Evolutionary conservation across 2,113 vertebrate genomes (phyloP), one percentile per base, ranked within the genome.

Genomic region (Leptocoma aspasia): DNA sequence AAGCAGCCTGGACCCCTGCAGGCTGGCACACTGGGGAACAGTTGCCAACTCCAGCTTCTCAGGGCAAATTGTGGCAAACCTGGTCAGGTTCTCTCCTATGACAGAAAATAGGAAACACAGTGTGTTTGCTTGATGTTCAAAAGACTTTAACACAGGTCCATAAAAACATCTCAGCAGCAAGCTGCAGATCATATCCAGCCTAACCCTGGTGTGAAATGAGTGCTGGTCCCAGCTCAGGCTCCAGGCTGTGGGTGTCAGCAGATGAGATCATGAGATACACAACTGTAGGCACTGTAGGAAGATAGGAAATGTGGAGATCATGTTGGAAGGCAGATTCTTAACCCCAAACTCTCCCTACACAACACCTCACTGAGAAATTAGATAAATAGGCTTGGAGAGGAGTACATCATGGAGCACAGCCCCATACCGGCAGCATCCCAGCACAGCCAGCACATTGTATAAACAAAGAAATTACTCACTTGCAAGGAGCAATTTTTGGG

Each of bases 21-120:
- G 65, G 42, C 21, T 0, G 1, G 53, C 18, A n/a, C 1, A 5
- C 0, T 1, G 56, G 13, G 44, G 23, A 89, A 71, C 37, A 44
- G 77, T 26, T 6, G 1, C 44, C 3, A 2, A 6, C 8, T 1
- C 9, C 1, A 2, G 7, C 35, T 70, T 73, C 79, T 68, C 4
- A 7, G 18, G 30, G 26, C 10, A 59, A n/a, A 66, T 21, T 1
- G 15, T 20, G 21, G n/a, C 57, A 85, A 71, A 39, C 5, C 8
- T 35, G 7, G 11, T 6, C 33, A 21, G 9, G 23, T 24, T 44
- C 24, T 45, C 52, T 63, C 27, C 41, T 37, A 15, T 57, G 54
- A 35, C n/a, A 59, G 70, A 47, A 65, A 52, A 65, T 0, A 6
- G 42, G 17, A 82, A 73, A 50, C 4, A 6, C n/a, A 24, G 27